Evolutionary conservation across 2,797 vertebrate species (phyloP), one percentile per base, ranked within the genome.

Genomic region (Trematomus bernacchii): DNA sequence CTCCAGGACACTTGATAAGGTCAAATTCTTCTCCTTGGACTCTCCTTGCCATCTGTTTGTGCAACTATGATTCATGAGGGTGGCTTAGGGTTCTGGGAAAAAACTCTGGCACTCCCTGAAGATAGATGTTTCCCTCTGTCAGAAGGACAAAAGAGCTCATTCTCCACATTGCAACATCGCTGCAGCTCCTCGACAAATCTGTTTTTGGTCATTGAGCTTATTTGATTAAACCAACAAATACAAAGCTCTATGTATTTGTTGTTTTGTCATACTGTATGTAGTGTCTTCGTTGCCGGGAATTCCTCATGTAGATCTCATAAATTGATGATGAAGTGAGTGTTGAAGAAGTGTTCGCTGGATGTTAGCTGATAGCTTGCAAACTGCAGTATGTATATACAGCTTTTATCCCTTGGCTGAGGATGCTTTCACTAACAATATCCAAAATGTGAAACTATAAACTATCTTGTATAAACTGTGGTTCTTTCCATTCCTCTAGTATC

Each of bases 401-500:
- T 76, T 76, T 80, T 72, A 81, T 75, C 55, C 52, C 50, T 67
- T 85, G 69, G 79, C 68, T 75, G 44, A 70, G 30, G 70, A 80
- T 82, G 30, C 69, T 50, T 71, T 37, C 23, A 54, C 54, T 85
- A 62, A 63, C 46, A 61, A 10, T 30, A 61, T 70, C 83, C 46
- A 58, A 51, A 67, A 68, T 60, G 44, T 76, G 5, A 77, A 67
- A 71, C 55, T 76, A 12, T 85, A 81, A 91, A 87, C 79, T 16
- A 46, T 57, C 48, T 71, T 67, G 37, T 80, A 6, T 83, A 81
- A 87, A 85, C 73, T 76, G 21, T 71, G 54, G 6, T 12, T 83
- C 64, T 79, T 30, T 87, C 30, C 61, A 46, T 43, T 30, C 70
- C 33, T 62, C 61, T 92, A 99, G 97, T 90, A 70, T 97, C 96